Evolutionary conservation across 1,140 invertebrate genomes (phyloP), one percentile per base, ranked within the genome.

Genomic region (Hesperophylax magnus): DNA sequence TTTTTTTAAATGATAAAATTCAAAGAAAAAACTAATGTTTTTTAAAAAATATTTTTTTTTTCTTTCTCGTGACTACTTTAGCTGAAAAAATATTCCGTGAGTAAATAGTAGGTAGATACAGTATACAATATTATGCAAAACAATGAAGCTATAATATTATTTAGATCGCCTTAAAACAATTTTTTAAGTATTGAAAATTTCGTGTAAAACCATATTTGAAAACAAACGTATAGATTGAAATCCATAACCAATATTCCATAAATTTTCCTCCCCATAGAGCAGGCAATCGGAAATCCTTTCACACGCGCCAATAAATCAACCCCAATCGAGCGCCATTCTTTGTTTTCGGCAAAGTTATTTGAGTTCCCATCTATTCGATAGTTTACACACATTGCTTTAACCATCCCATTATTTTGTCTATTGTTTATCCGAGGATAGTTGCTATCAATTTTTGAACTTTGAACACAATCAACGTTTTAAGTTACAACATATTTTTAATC

Each of bases 271-370:
- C 27, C 47, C 27, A 72, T 72, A 52, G 52, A 52, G 52, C 52
- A 11, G n/a, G 47, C 69, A 72, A 72, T 72, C 18, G 69, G 20
- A 24, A 72, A 54, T 22, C 69, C 52, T 24, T 72, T 72, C 39
- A 53, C 20, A 15, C 47, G 69, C 52, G 22, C 20, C 69, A 22
- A 54, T 72, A 54, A 72, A 72, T 72, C 69, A 72, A 27, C 69
- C 47, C 47, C 4, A 72, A 72, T n/a, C 69, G 39, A 71, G 47
- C 17, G 39, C 15, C 18, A 72, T 72, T 72, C 69, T 72, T 72
- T 72, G 69, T 72, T 72, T 72, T 54, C 69, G 18, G 39, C n/a
- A 39, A 72, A 72, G 69, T 72, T 72, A 72, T 72, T 72, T 53
- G 20, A 47, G 39, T 47, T 14, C 11, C 39, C 39, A 47, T 14